Percentiles rank a stretch among this genome's conserved stretches.
Conservation (phyloP, 2,888 invertebrate genomes). For the Apotomis turbidana region DNA sequence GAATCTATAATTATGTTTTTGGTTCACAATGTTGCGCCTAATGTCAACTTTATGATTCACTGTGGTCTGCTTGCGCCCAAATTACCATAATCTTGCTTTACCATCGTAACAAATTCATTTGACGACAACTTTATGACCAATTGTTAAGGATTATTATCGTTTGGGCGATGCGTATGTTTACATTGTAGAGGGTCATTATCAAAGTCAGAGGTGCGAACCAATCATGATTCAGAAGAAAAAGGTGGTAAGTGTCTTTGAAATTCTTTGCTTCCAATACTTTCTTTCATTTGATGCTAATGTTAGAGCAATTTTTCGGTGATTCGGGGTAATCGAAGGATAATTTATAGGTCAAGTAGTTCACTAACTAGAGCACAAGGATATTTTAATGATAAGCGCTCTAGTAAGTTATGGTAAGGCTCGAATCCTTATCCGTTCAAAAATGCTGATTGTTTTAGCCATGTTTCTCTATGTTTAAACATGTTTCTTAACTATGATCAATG, state of each 20-base stretch:
- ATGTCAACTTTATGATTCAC: slow-evolving; percentile 25
- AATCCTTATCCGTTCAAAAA: no score
- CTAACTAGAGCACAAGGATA: not conserved
- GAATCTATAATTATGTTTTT: slow-evolving; percentile 16
- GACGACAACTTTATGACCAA: not conserved
- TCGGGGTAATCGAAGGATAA: slow-evolving; percentile 36
- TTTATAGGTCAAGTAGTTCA: not conserved
- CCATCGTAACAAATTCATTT: slow-evolving; percentile 12
- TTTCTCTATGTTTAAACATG: no score
- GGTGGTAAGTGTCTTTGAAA: not conserved
- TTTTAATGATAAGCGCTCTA: slow-evolving; percentile 1
- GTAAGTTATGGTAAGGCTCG: not conserved
- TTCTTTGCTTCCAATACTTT: not conserved
- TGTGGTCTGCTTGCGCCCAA: slow-evolving; percentile 27
- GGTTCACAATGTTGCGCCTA: slow-evolving; percentile 25
- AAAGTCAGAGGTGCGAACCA: slow-evolving; percentile 15
- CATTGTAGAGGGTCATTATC: slow-evolving; percentile 14
- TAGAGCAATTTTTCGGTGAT: slow-evolving; percentile 17
- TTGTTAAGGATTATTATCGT: not conserved
- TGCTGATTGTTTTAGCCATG: no score
- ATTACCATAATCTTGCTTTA: slow-evolving; percentile 31
- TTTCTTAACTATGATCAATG: no score
- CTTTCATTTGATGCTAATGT: not conserved
- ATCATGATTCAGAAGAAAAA: not conserved
- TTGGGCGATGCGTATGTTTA: slow-evolving; percentile 1